Base-by-base conservation (phyloP, 2,113 vertebrate genomes). In the Epinephelus lanceolatus region DNA sequence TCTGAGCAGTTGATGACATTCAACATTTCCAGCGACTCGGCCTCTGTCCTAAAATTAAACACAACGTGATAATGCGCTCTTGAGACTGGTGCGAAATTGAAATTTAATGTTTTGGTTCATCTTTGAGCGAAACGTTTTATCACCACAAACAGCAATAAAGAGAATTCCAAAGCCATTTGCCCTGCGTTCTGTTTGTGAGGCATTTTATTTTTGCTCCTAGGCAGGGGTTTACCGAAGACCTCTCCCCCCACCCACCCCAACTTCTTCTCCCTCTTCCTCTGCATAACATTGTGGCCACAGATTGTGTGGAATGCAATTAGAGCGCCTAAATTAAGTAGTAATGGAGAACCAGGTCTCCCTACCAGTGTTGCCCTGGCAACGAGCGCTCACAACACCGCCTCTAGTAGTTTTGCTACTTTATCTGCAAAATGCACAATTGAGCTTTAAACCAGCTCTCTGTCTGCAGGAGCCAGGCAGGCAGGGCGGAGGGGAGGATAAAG, bases 391-490 rank as follows among this genome's bases (percentile, higher is more conserved):
- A 97, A 98, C 97, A 97, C 96, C 96, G 97, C 97, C 97, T 97
- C 97, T 97, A 98, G 98, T 99, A 97, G 97, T 99, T 98, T 97
- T 97, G 96, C 96, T 96, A 98, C 97, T 99, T 98, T 98, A 99
- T 99, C 98, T 99, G 97, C 97, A 98, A 98, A 99, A 99, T 97
- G 97, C 98, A 99, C 98, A 98, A 98, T 98, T 98, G 98, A 98
- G 98, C 97, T 98, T 97, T 97, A 98, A 98, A 98, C 97, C 97
- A 96, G 97, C 96, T 96, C 96, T 91, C 93, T 94, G 94, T 96
- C 96, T 96, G 96, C 85, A 96, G 96, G 95, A 93, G 96, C 96
- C 96, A 97, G 96, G 97, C 97, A 97, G 96, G 96, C 96, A 65
- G 85, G 85, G 75, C 25, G 76, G 88, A 82, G 79, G 71, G 80